phyloP scores from a whole-genome alignment of 2,113 vertebrate genomes.

The Gobio gobio region DNA sequence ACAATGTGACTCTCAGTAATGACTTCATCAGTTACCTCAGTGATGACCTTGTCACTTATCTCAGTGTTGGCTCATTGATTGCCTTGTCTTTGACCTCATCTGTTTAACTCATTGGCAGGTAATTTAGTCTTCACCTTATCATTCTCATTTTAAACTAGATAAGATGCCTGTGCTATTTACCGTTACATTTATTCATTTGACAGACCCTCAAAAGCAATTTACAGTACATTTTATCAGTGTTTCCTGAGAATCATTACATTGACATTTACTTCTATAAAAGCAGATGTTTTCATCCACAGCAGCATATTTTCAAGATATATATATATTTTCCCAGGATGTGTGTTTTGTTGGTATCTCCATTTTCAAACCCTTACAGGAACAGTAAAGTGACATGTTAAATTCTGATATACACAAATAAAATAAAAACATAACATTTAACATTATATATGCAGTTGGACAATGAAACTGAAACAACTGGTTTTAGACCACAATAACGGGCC shows the following conservation, averaged over 20 bases:
- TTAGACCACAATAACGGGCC: no score
- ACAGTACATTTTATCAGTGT: background rate
- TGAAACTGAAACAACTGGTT: no score
- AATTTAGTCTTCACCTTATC: constrained; percentile 25
- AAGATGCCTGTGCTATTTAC: background rate
- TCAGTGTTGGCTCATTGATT: constrained; percentile 20
- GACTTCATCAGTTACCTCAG: background rate
- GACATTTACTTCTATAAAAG: background rate
- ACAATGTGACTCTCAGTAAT: background rate
- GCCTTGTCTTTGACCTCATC: constrained; percentile 25
- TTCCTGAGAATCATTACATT: background rate
- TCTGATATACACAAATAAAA: no score
- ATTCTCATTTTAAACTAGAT: background rate
- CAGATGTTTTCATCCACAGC: background rate
- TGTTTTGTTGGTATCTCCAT: background rate
- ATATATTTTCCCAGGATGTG: background rate
- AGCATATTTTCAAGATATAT: background rate
- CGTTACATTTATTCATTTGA: constrained; percentile 1
- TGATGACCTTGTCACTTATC: constrained; percentile 9
- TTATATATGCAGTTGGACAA: no score
- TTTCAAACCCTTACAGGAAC: background rate
- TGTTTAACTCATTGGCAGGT: constrained; percentile 22
- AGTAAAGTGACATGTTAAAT: no score
- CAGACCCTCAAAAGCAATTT: background rate
- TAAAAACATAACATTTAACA: no score